phyloP scores from a whole-genome alignment of 2,113 vertebrate genomes.

The Echinops telfairi region DNA sequence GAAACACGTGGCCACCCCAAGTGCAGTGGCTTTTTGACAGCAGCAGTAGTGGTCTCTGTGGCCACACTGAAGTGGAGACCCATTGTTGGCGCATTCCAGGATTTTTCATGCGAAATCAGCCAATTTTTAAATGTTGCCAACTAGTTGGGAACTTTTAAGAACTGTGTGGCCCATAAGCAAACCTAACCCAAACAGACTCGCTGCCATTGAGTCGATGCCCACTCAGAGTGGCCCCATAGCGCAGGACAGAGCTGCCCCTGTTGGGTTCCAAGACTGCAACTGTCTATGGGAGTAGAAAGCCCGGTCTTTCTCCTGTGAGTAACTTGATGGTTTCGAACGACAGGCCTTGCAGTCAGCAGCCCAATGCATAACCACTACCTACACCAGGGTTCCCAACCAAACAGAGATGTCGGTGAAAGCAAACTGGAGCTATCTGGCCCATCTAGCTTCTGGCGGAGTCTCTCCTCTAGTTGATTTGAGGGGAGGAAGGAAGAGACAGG shows the following conservation, averaged over 20 bases:
- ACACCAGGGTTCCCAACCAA: too few species aligned
- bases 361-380: too few species aligned
- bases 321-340: too few species aligned
- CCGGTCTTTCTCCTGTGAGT: too few species aligned
- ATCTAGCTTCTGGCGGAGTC: background rate
- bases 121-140: slow-evolving; percentile 51
- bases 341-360: too few species aligned
- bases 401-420: background rate
- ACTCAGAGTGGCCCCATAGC: too few species aligned
- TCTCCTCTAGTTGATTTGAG: background rate
- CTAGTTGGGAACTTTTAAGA: background rate
- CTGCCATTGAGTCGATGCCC: too few species aligned
- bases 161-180: background rate
- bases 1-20: background rate
- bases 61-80: background rate
- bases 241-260: too few species aligned
- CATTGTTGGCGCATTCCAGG: background rate
- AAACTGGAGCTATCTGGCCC: background rate
- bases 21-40: background rate
- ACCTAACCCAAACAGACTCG: background rate
- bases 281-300: too few species aligned
- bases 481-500: background rate
- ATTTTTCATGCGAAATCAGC: slow-evolving; percentile 57
- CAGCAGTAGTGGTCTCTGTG: background rate
- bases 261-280: too few species aligned